Base-by-base conservation (phyloP, 2,113 vertebrate species). In the Girardinichthys multiradiatus region DNA sequence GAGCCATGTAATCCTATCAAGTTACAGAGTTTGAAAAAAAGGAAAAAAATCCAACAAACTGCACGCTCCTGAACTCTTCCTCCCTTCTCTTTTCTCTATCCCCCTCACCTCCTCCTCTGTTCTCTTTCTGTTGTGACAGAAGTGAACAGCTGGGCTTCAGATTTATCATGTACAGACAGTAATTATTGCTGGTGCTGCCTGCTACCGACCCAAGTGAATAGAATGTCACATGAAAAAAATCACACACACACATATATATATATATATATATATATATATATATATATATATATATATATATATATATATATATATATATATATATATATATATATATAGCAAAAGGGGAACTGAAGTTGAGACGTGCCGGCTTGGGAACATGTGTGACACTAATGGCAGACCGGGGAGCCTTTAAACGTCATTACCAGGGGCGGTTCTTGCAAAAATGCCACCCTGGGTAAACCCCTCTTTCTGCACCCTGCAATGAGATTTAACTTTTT, bases 171-270 rank as follows among this genome's bases (percentile, higher is more conserved):
- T 88, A 90, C 91, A 92, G 95, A 94, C 93, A 90, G 94, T 94
- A 95, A 96, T 95, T 94, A 96, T 94, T 94, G 88, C 90, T 81
- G 93, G 87, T 94, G 92, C 89, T 89, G 94, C 93, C 94, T 95
- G 92, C 93, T 95, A 94, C 92, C 93, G 94, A 94, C 93, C 93
- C 90, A 89, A 93, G 85, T 82, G 90, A 86, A 91, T 84, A 91
- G 91, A 93, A 87, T 92, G 92, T 84, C 87, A 90, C 87, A 93
- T 87, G 85, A 87, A 92, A 92, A 54, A 9, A 24, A 24, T 24
- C 3, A 51, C 17, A 51, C 35, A 35, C 29, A 57, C 54, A 62
- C 31, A 35, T 19, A 39, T 21, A 39, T 29, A 39, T 0, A 54
- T 79, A 58, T 21, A 76, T 35, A 0, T 59, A 83, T n/a, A n/a